Conservation (phyloP, 2,888 invertebrate species). For the Volucella inanis region DNA sequence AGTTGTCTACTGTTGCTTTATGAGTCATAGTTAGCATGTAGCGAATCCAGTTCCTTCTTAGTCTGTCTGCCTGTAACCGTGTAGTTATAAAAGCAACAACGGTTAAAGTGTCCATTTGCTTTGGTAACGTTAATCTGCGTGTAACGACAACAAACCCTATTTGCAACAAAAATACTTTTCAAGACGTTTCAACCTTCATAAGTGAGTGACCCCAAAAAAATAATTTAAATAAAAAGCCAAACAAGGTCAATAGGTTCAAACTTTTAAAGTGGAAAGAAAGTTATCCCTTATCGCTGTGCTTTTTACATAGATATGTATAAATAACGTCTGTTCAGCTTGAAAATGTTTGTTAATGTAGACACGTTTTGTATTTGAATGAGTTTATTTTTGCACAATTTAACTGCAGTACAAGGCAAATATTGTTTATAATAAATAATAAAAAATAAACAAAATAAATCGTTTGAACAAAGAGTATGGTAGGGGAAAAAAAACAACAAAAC, state of each 20-base stretch:
- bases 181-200: slow-evolving; percentile 1
- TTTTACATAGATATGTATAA: no score
- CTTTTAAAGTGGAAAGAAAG: slow-evolving; percentile 57
- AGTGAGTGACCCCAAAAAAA: background rate
- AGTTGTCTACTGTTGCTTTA: slow-evolving; percentile 48
- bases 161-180: slow-evolving; percentile 43
- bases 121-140: slow-evolving; percentile 20
- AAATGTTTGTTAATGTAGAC: background rate
- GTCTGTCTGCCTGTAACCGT: slow-evolving; percentile 40
- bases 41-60: slow-evolving; percentile 51
- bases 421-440: slow-evolving; percentile 20
- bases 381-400: slow-evolving; percentile 53
- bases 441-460: background rate
- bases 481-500: slow-evolving; percentile 26
- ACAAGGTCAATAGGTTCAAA: slow-evolving; percentile 71
- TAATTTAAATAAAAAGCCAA: slow-evolving; percentile 17
- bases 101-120: slow-evolving; percentile 64
- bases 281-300: slow-evolving; percentile 30
- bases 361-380: slow-evolving; percentile 21
- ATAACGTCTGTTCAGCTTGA: no score
- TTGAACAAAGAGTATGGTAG: slow-evolving; percentile 16
- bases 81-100: slow-evolving; percentile 47
- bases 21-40: slow-evolving; percentile 50
- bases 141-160: slow-evolving; percentile 31
- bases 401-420: slow-evolving; percentile 36